A percentile compares a stretch with the other conserved stretches of the same genome.
phyloP scores from a whole-genome alignment of 1,140 invertebrate genomes.

The Halyomorpha halys region DNA sequence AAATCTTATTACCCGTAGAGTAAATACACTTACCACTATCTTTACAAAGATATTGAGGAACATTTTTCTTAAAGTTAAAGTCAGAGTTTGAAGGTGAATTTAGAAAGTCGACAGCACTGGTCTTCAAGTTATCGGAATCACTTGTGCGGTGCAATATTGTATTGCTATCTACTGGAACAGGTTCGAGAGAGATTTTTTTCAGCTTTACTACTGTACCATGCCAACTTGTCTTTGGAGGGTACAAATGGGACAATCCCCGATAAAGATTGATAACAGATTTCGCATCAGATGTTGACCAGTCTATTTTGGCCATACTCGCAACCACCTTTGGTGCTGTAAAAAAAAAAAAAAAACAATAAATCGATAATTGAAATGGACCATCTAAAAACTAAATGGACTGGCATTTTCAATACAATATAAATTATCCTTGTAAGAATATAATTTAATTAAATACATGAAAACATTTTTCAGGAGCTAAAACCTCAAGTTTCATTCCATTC shows the following conservation, averaged over 20 bases:
- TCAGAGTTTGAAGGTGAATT: slow-evolving; percentile 6
- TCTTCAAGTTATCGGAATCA: slow-evolving; percentile 7
- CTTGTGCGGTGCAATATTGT: neutral
- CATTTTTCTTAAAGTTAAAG: neutral
- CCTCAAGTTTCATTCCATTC: too few relatives aligned
- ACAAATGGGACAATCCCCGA: slow-evolving; percentile 52
- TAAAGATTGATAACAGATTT: slow-evolving; percentile 51
- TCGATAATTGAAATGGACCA: neutral
- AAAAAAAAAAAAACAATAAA: too few relatives aligned
- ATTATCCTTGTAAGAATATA: too few relatives aligned
- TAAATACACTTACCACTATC: slow-evolving; percentile 25
- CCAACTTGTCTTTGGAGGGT: slow-evolving; percentile 45
- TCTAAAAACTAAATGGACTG: neutral
- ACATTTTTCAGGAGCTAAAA: too few relatives aligned
- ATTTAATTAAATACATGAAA: too few relatives aligned
- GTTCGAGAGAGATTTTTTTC: slow-evolving; percentile 19
- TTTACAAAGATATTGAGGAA: neutral
- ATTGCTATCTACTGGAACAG: neutral
- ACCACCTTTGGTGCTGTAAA: slow-evolving; percentile 67
- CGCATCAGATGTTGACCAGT: slow-evolving; percentile 51
- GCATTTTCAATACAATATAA: too few relatives aligned
- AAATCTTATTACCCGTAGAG: slow-evolving; percentile 25
- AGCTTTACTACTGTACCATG: slow-evolving; percentile 26
- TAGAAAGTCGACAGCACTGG: slow-evolving; percentile 27
- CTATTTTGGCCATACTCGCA: slow-evolving; percentile 44